Percentiles rank a stretch among this genome's conserved stretches.
Conservation (phyloP, 2,113 vertebrate species). For the Sialia sialis region DNA sequence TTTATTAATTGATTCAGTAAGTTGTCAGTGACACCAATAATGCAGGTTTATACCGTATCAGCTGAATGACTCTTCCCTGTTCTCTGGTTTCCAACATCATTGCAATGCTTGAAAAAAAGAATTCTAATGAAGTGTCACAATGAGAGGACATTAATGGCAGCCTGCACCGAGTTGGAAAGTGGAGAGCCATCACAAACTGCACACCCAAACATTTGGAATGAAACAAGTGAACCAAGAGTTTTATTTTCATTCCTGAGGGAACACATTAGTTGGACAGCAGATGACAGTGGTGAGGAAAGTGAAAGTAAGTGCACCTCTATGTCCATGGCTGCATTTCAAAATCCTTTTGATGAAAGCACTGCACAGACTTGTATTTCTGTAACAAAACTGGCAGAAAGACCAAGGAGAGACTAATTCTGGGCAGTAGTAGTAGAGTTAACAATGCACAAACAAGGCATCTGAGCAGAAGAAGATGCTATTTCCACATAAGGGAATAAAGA, state of each 20-base stretch:
- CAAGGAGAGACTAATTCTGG: neutral
- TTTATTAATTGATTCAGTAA: neutral
- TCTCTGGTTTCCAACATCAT: neutral
- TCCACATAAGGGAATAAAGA: constrained; percentile 14
- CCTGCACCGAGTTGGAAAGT: neutral
- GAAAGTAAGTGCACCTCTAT: neutral
- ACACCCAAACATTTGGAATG: neutral
- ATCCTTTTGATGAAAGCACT: neutral
- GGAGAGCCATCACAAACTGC: neutral
- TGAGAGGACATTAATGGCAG: neutral
- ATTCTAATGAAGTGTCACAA: neutral
- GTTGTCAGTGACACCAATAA: neutral
- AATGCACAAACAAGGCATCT: neutral
- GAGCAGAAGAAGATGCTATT: neutral
- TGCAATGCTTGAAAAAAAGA: neutral
- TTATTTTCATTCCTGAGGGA: neutral
- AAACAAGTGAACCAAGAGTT: neutral
- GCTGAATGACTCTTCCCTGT: neutral
- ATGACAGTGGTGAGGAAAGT: neutral
- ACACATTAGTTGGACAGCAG: neutral
- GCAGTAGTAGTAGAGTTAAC: neutral
- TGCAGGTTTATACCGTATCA: neutral
- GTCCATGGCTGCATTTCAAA: neutral
- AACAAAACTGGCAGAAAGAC: neutral
- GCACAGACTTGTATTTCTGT: neutral